Conservation (phyloP, 2,888 invertebrate genomes). For the Latrodectus elegans region DNA sequence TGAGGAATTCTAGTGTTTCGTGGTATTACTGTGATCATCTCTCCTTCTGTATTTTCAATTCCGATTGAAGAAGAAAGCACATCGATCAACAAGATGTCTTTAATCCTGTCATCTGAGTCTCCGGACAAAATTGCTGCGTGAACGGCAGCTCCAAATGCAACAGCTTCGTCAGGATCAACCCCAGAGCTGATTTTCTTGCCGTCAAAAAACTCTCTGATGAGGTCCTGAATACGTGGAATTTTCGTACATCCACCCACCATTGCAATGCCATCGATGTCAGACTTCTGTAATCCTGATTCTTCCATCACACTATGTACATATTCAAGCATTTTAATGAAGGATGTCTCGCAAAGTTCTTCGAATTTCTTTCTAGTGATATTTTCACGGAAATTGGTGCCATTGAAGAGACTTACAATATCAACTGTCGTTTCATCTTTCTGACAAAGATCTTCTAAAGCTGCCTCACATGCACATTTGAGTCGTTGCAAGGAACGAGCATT, state of each 20-base stretch:
- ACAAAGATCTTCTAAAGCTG: conserved; percentile 79
- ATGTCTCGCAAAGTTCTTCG: conserved; percentile 83
- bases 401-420: conserved; percentile 66
- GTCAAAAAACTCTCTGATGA: conserved; percentile 85
- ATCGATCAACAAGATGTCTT: conserved; percentile 88
- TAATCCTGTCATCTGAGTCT: conserved; percentile 75
- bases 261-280: conserved; percentile 85
- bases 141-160: conserved; percentile 85
- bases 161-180: conserved; percentile 87
- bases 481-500: conserved; percentile 69
- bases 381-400: conserved; percentile 71
- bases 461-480: conserved; percentile 84
- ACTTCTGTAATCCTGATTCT: conserved; percentile 86
- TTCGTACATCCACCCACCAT: conserved; percentile 87
- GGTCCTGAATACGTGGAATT: conserved; percentile 85
- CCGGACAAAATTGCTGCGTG: conserved; percentile 82
- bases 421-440: conserved; percentile 82
- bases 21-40: conserved; percentile 87
- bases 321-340: conserved; percentile 83
- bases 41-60: conserved; percentile 80
- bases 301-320: conserved; percentile 86
- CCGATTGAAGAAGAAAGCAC: conserved; percentile 80
- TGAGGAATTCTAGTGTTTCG: conserved; percentile 86
- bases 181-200: conserved; percentile 83
- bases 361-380: conserved; percentile 79